Base-by-base conservation (phyloP, 2,113 vertebrate species). In the Nanger granti region DNA sequence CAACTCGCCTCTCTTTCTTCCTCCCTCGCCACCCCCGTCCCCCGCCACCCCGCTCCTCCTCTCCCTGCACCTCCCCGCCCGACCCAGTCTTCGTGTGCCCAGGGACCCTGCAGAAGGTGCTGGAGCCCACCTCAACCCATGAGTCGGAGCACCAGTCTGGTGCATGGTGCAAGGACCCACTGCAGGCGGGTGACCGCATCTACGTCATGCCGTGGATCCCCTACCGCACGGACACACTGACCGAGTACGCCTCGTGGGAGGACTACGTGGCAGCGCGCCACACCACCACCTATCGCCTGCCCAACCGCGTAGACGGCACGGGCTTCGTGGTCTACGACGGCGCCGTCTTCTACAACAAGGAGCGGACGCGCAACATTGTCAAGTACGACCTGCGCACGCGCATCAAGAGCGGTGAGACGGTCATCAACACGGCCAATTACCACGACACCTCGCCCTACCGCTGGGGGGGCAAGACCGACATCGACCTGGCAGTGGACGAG, bases 161-260 rank as follows among this genome's bases (percentile, higher is more conserved):
- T 31, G 99, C 99, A 0, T 99, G 99, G 99, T 99, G 99, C 98
- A 99, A 99, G 97, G 99, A 99, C 98, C 99, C 99, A 0, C 99
- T 99, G 83, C 99, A 99, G 97, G 99, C 99, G 0, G 99, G 99
- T 3, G 99, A 99, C 97, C 99, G 99, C 5, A 99, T 99, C 52
- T 99, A 99, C 69, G 99, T 99, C 94, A 99, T 99, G 99, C 99
- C 99, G 10, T 99, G 99, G 99, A 99, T 99, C 11, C 99, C 99
- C 31, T 99, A 99, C 98, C 99, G 99, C 97, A 99, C 99, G 0
- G 99, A 99, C 98, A 99, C 99, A 57, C 98, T 99, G 95, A 99
- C 99, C 5, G 99, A 99, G 94, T 99, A 99, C 28, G 99, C 99
- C 0, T 99, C 99, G 0, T 99, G 99, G 99, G 99, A 99, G 76